A percentile compares a stretch with the other conserved stretches of the same genome.
These are phyloP conservation scores for Cotesia chilonis DNA, from an alignment of 1,140 invertebrate species.

Conservation along the genomic window DNA sequence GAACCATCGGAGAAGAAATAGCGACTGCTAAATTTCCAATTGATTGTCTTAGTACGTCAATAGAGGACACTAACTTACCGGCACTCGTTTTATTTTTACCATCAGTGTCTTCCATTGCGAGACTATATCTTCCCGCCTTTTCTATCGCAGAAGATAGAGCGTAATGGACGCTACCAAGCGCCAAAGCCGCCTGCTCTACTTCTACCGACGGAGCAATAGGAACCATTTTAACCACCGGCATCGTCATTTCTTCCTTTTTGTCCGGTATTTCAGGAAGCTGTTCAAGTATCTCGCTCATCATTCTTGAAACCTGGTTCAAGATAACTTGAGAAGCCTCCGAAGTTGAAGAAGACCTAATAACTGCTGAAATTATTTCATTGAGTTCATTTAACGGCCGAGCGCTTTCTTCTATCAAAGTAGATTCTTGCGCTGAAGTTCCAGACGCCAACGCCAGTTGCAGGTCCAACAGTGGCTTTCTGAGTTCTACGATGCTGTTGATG, in stretches of 20 bases:
- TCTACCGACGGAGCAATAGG: slow-evolving; percentile 31
- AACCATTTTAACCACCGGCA: neutral
- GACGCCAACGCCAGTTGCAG: slow-evolving; percentile 47
- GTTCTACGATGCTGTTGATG: slow-evolving; percentile 49
- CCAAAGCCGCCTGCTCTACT: slow-evolving; percentile 36
- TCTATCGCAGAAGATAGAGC: slow-evolving; percentile 51
- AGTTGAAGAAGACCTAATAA: slow-evolving; percentile 38
- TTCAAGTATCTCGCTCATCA: slow-evolving; percentile 50
- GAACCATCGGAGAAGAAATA: slow-evolving; percentile 44
- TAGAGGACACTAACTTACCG: slow-evolving; percentile 7
- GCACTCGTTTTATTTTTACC: neutral
- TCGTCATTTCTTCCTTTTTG: neutral
- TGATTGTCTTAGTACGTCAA: slow-evolving; percentile 49
- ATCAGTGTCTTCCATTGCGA: slow-evolving; percentile 19
- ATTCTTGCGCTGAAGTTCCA: slow-evolving; percentile 40
- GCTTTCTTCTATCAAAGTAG: slow-evolving; percentile 46
- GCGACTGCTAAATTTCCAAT: slow-evolving; percentile 34
- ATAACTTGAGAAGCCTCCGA: slow-evolving; percentile 38
- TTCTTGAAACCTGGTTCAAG: slow-evolving; percentile 44
- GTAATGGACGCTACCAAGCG: slow-evolving; percentile 50
- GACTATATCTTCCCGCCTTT: neutral
- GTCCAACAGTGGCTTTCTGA: slow-evolving; percentile 51
- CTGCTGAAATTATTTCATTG: slow-evolving; percentile 45
- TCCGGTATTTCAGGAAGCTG: slow-evolving; percentile 45
- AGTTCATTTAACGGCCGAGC: slow-evolving; percentile 46